Percentiles rank a stretch among this genome's conserved stretches.
These are phyloP conservation scores for Cossypha dichroa DNA, from an alignment of 2,797 vertebrate species.

Conservation along the genomic window DNA sequence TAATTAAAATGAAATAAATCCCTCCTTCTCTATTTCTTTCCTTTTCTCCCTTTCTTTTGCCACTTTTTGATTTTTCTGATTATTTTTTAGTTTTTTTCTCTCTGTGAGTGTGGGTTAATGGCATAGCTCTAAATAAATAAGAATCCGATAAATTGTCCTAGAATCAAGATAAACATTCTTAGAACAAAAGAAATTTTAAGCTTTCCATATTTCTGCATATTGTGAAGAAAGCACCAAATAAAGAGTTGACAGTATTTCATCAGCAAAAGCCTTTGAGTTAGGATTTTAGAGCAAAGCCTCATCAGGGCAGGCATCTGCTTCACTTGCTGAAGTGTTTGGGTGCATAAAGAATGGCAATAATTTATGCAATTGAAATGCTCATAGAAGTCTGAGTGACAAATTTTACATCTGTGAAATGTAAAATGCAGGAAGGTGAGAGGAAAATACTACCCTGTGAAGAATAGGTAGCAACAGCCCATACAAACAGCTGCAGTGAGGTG, in stretches of 20 bases:
- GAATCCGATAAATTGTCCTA: not conserved
- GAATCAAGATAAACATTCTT: not conserved
- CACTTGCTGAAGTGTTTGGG: not conserved
- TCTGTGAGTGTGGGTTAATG: not conserved
- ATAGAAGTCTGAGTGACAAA: not conserved
- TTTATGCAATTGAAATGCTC: not conserved
- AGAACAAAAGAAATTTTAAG: not conserved
- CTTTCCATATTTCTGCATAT: not conserved
- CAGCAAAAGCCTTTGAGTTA: not conserved
- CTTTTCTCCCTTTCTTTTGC: rapidly evolving
- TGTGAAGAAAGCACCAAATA: not conserved
- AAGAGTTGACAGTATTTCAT: not conserved
- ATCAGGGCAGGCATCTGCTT: not conserved
- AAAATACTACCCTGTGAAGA: not conserved
- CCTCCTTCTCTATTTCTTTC: not conserved
- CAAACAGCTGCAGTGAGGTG: not conserved
- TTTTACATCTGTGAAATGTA: not conserved
- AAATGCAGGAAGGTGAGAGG: not conserved
- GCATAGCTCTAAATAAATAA: not conserved
- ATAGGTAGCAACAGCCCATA: not conserved
- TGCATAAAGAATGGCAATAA: not conserved
- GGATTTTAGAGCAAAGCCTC: not conserved
- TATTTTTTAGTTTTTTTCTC: not conserved
- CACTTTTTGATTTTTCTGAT: not conserved
- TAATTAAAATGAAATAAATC: conserved; percentile 12